Evolutionary conservation across 2,113 vertebrate species (phyloP).

Genomic region (Paradoxurus hermaphroditus): DNA sequence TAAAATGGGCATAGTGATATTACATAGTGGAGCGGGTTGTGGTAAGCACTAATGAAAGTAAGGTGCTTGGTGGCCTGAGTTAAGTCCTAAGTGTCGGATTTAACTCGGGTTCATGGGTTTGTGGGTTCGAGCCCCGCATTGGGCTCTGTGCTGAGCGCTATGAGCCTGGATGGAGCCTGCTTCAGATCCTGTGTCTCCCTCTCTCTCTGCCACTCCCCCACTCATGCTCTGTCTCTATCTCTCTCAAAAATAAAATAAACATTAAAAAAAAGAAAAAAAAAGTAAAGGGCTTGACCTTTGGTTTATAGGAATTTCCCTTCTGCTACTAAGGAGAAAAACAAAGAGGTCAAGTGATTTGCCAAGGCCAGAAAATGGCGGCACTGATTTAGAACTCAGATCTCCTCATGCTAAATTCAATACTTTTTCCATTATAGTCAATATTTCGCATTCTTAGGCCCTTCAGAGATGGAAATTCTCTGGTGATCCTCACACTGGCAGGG

Average conservation of each 20-base stretch:
- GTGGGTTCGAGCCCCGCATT: no score
- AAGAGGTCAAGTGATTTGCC: background rate
- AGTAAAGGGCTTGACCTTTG: background rate
- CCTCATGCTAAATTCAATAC: background rate
- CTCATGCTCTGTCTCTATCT: no score
- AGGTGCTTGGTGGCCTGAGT: background rate
- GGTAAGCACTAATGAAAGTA: background rate
- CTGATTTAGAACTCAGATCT: background rate
- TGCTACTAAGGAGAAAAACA: background rate
- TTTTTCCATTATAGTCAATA: background rate
- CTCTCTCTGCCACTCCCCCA: no score
- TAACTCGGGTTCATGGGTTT: no score
- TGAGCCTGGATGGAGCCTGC: no score
- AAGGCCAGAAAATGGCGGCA: background rate
- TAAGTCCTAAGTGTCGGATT: no score
- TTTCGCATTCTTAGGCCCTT: background rate
- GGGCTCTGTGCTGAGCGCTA: no score
- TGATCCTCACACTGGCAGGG: no score
- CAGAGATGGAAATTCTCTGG: background rate
- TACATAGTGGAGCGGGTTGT: background rate
- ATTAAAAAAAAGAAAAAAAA: background rate
- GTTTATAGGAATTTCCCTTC: background rate
- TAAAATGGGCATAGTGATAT: background rate
- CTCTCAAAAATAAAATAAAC: no score
- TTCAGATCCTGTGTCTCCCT: no score